Conservation (phyloP, 2,888 invertebrate species). For the Drosophila koepferae region DNA sequence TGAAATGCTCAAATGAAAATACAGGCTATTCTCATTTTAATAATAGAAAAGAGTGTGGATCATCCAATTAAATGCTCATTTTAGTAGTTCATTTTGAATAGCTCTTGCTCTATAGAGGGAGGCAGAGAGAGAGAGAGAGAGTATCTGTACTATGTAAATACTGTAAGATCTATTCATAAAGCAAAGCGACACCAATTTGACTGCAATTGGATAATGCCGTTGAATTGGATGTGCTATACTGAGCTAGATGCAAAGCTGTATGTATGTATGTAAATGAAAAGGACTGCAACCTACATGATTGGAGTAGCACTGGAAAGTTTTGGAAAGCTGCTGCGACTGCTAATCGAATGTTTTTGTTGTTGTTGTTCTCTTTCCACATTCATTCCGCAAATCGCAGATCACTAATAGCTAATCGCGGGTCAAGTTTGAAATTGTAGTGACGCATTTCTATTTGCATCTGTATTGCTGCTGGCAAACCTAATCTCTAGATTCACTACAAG, state of each 20-base stretch:
- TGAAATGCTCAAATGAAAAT: no score
- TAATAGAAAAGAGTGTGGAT: neutral
- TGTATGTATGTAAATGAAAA: no score
- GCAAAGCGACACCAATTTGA: neutral
- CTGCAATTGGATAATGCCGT: no score
- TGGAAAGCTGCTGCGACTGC: constrained; percentile 15
- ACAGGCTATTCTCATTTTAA: no score
- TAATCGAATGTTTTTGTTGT: constrained; percentile 4
- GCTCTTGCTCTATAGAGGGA: neutral
- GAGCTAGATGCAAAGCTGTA: no score
- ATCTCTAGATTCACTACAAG: constrained; percentile 16
- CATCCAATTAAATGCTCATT: neutral
- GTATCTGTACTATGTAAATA: neutral
- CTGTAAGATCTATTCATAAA: neutral
- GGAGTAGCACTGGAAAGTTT: constrained; percentile 9
- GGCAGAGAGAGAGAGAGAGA: neutral
- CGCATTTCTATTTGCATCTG: constrained; percentile 37
- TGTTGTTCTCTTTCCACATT: neutral
- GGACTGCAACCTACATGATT: neutral
- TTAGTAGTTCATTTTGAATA: no score
- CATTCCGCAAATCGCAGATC: constrained; percentile 18
- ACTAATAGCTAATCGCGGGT: constrained; percentile 25
- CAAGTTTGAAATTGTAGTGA: constrained; percentile 42
- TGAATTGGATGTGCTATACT: no score
- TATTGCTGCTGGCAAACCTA: constrained; percentile 4